These are phyloP conservation scores for Oasisia sp. DNA, from an alignment of 2,888 invertebrate species.

Conservation along the genomic window DNA sequence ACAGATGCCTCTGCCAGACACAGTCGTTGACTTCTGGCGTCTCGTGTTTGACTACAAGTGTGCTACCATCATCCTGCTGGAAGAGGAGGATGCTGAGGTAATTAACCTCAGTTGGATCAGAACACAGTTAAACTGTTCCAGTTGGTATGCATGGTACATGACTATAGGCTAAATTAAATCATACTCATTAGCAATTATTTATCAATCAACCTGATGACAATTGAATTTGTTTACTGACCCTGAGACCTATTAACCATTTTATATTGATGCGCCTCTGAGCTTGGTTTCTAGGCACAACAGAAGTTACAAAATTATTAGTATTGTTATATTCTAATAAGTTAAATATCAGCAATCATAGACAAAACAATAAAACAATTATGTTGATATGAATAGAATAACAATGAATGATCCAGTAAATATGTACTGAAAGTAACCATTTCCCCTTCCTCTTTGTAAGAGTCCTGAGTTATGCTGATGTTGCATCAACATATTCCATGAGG, in stretches of 20 bases:
- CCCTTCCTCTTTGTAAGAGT: background rate
- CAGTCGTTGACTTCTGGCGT: conserved; percentile 10
- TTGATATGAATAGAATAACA: background rate
- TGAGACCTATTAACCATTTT: too few relatives aligned
- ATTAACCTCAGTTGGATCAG: background rate
- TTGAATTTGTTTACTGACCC: too few relatives aligned
- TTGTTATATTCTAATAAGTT: background rate
- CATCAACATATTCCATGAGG: background rate
- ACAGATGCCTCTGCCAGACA: conserved; percentile 4
- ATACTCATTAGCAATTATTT: background rate
- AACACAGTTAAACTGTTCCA: background rate
- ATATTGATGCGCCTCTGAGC: too few relatives aligned
- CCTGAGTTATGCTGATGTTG: background rate
- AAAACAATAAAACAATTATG: background rate
- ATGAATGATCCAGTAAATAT: background rate
- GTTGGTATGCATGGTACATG: background rate
- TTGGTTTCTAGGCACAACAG: too few relatives aligned
- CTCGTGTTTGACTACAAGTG: background rate
- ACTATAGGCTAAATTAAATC: too few relatives aligned
- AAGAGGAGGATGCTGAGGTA: background rate
- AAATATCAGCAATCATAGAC: background rate
- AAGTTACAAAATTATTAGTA: too few relatives aligned
- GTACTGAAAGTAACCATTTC: background rate
- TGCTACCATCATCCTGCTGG: background rate
- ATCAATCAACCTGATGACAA: background rate